Base-by-base conservation (phyloP, 2,113 vertebrate species). In the Potamarius usumacintae region DNA sequence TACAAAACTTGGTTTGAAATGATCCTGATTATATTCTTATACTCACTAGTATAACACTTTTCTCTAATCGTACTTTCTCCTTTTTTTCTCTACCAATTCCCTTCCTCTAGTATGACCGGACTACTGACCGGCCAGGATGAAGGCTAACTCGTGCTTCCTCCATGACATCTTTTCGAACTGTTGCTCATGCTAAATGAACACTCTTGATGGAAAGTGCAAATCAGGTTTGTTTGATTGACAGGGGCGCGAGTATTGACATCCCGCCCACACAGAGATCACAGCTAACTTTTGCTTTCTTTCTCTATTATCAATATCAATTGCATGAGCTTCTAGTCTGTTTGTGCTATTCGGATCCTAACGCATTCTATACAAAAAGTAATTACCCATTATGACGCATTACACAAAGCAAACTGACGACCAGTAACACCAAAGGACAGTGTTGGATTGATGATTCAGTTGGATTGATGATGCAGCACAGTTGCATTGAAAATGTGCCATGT, bases 381-480 rank as follows among this genome's bases (percentile, higher is more conserved):
- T n/a, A 42, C 65, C 30, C 58, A 83, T 83, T 60, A 7, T 7
- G 9, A 5, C 1, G 1, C 34, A 83, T 67, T 67, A n/a, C 60
- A 52, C 60, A 71, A 53, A 55, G 14, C 65, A 71, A 58, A 17
- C 5, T 34, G 55, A 30, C 50, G n/a, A 74, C 34, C 69, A 76
- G 15, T 58, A 76, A 4, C 52, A 27, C 2, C 0, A 18, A 85
- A 60, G 84, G 72, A 85, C 20, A 60, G 34, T 27, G 55, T n/a
- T n/a, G n/a, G n/a, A n/a, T n/a, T n/a, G n/a, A n/a, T 85, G 71
- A 85, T 85, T 60, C 53, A 42, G 30, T 12, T 15, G 14, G 48
- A 85, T 62, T 76, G 84, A 85, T 42, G 71, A 60, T 62, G 57
- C 84, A 48, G 84, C 55, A 76, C 71, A n/a, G 69, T 27, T 5